Base-by-base conservation (phyloP, 2,888 invertebrate species). In the Ariolimax columbianus region DNA sequence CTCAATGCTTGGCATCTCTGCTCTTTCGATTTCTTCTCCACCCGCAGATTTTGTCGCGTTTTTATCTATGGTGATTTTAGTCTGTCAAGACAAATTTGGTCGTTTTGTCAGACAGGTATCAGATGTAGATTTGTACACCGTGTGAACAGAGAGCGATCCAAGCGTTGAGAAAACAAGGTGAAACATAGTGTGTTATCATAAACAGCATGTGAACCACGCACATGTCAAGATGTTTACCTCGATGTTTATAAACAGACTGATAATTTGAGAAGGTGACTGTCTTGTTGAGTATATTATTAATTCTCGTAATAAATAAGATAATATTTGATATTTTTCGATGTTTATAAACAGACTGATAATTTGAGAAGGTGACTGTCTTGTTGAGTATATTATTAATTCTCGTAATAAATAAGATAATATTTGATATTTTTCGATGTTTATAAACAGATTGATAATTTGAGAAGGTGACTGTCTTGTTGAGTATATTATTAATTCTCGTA, bases 121-220 rank as follows among this genome's bases (percentile, higher is more conserved):
- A 36, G 38, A 19, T 33, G 2, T 7, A 66, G 14, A 33, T 66
- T 43, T 72, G 2, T 72, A 26, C 14, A n/a, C n/a, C 47, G n/a
- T 47, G 73, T 30, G 73, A 73, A 47, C 43, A 73, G 43, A 43
- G 73, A 73, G 30, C 7, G n/a, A 26, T 23, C 36, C 40, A 23
- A 73, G 30, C n/a, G 43, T n/a, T 73, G 14, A 43, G 73, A 73
- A 73, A 73, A 73, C 47, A 73, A 73, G 73, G 47, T 73, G 43
- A 0, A 43, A 14, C n/a, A 47, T 73, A 43, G 33, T 73, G 73
- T n/a, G 9, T 73, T 43, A 73, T 43, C 73, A 30, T 9, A n/a
- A 14, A 73, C 73, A 43, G 40, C n/a, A 7, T 47, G 43, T 43
- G 26, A 9, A 43, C 43, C 43, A 17, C 9, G 73, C 43, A 7